Evolutionary conservation across 1,140 invertebrate genomes (phyloP), one percentile per base, ranked within the genome.

Genomic region (Drosophila pseudoananassae): DNA sequence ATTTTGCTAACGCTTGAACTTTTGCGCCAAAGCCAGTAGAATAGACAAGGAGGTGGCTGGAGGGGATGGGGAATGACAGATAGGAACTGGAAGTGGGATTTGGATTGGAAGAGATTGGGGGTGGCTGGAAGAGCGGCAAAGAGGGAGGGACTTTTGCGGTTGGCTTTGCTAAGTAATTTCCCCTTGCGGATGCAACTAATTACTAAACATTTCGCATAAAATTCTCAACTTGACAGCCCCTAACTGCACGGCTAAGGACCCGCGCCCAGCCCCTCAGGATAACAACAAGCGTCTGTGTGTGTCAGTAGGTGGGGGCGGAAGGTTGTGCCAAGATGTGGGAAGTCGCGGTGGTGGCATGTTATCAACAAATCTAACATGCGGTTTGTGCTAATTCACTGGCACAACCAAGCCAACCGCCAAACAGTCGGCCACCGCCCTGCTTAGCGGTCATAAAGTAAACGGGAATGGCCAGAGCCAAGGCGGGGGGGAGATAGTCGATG

Each of bases 201-300:
- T 90, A 90, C 80, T 79, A 87, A 90, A 90, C 81, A 82, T 90
- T 90, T 90, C 76, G 76, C 87, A 90, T 90, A 85, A 90, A 90
- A 87, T 90, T 90, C 78, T 59, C 85, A 79, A 85, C 83, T 76
- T 88, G 83, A 88, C 83, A 76, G 78, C 78, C 80, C 83, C 83
- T 76, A 82, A 68, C 74, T 87, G 82, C 82, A 82, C 52, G 73
- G 71, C 53, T 69, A 73, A 58, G 47, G 60, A 66, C 69, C 60
- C 72, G 65, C 52, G 49, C 57, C 49, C 31, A 46, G 45, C 20
- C 40, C 52, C 63, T 33, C 65, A 80, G 58, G 46, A 69, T 14
- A 50, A 72, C 46, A 68, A 58, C 47, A 59, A 27, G 10, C 57
- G 65, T 33, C 27, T 55, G 56, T 53, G 58, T 57, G 57, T 8